These are phyloP conservation scores for Axea sp. DNA, from an alignment of 2,888 invertebrate species.

Conservation along the genomic window DNA sequence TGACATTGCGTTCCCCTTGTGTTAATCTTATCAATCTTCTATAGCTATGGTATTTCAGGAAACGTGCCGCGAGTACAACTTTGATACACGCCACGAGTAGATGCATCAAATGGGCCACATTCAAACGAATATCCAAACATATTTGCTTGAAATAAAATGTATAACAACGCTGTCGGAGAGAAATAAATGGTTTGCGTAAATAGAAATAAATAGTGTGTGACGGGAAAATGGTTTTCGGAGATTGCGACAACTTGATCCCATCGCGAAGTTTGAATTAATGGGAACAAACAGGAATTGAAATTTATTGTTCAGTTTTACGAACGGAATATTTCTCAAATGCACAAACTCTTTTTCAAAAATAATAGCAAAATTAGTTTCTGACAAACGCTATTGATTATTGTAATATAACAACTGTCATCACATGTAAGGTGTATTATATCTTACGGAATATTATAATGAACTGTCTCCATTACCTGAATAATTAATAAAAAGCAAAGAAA, in stretches of 20 bases:
- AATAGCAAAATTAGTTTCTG: no score
- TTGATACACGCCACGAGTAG: constrained; percentile 3
- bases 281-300: constrained; percentile 36
- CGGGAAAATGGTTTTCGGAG: constrained; percentile 27
- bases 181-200: constrained; percentile 34
- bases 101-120: no score
- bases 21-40: constrained; percentile 53
- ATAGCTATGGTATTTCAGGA: constrained; percentile 19
- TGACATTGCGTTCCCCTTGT: constrained; percentile 30
- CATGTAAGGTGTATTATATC: no score
- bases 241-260: constrained; percentile 27
- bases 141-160: constrained; percentile 42
- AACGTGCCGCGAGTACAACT: constrained; percentile 47
- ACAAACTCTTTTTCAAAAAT: neutral
- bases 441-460: no score
- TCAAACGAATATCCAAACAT: constrained; percentile 1
- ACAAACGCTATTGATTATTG: no score
- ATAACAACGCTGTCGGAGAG: constrained; percentile 7
- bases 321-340: neutral
- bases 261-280: constrained; percentile 38
- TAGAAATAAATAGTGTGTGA: constrained; percentile 46
- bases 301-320: constrained; percentile 12
- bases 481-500: no score
- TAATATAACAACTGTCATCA: no score
- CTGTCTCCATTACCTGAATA: no score